A percentile compares a stretch with the other conserved stretches of the same genome.
Evolutionary conservation across 1,140 invertebrate species (phyloP).

Genomic region (Dreissena polymorpha): DNA sequence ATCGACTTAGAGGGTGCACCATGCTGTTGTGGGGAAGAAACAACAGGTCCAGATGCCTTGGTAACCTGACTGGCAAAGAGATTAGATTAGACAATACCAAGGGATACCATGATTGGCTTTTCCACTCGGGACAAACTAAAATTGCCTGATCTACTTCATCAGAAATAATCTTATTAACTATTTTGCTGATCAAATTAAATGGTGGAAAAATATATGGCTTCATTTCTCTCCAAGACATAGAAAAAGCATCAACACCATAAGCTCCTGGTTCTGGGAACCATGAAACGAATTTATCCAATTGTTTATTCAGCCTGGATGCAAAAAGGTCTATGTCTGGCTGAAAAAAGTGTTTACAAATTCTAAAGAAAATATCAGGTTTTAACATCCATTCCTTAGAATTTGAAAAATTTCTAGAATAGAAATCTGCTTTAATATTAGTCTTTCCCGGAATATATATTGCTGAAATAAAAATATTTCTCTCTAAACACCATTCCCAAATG

Average conservation of each 20-base stretch:
- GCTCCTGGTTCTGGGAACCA: slow-evolving; percentile 50
- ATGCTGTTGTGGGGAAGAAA: slow-evolving; percentile 3
- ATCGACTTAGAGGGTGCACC: background rate
- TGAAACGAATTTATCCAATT: slow-evolving; percentile 38
- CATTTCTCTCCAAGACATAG: slow-evolving; percentile 9
- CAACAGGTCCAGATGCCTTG: slow-evolving; percentile 29
- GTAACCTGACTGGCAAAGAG: slow-evolving; percentile 37
- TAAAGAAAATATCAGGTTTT: slow-evolving; percentile 33
- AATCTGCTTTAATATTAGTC: slow-evolving; percentile 54
- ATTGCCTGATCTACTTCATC: slow-evolving; percentile 27
- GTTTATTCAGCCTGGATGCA: slow-evolving; percentile 55
- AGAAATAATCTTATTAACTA: slow-evolving; percentile 14
- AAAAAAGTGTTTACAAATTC: background rate
- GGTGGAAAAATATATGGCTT: slow-evolving; percentile 40
- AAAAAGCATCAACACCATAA: slow-evolving; percentile 29
- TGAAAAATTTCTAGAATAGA: slow-evolving; percentile 41
- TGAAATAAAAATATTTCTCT: slow-evolving; percentile 46
- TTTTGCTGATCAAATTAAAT: background rate
- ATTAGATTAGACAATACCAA: slow-evolving; percentile 12
- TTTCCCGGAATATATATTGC: slow-evolving; percentile 34
- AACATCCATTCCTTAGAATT: slow-evolving; percentile 30
- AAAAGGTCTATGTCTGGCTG: slow-evolving; percentile 54
- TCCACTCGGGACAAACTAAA: slow-evolving; percentile 18
- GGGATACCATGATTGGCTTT: slow-evolving; percentile 14
- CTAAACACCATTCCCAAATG: slow-evolving; percentile 42